These are phyloP conservation scores for Adelges cooleyi DNA, from an alignment of 1,140 invertebrate species.

Conservation along the genomic window DNA sequence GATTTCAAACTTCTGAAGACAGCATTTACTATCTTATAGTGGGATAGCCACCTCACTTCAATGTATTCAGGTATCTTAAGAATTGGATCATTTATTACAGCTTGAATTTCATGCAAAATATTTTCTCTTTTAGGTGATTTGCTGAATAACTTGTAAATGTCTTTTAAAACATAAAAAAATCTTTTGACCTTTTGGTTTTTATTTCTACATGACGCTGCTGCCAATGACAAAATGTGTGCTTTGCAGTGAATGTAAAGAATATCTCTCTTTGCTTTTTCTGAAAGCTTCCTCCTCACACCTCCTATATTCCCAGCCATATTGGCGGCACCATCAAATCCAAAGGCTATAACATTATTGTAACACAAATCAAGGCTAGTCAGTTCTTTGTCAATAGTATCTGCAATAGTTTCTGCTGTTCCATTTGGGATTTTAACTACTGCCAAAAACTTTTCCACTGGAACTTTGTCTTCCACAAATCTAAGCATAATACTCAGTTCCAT, in stretches of 20 bases:
- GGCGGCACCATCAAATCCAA: neutral
- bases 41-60: neutral
- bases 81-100: conserved; percentile 4
- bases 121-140: neutral
- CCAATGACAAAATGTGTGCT: conserved; percentile 5
- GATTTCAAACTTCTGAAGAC: neutral
- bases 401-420: neutral
- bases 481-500: neutral
- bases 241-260: conserved; percentile 2
- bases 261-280: neutral
- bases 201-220: neutral
- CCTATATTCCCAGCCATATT: conserved; percentile 6
- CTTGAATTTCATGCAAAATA: neutral
- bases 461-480: neutral
- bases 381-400: neutral
- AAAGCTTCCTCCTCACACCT: neutral
- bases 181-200: neutral
- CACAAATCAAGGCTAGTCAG: neutral
- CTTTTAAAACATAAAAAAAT: conserved; percentile 3
- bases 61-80: neutral
- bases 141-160: conserved; percentile 8
- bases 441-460: neutral
- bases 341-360: neutral
- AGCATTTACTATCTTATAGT: neutral
- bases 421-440: neutral